Base-by-base conservation (phyloP, 2,113 vertebrate genomes). In the Antechinus stuartii region DNA sequence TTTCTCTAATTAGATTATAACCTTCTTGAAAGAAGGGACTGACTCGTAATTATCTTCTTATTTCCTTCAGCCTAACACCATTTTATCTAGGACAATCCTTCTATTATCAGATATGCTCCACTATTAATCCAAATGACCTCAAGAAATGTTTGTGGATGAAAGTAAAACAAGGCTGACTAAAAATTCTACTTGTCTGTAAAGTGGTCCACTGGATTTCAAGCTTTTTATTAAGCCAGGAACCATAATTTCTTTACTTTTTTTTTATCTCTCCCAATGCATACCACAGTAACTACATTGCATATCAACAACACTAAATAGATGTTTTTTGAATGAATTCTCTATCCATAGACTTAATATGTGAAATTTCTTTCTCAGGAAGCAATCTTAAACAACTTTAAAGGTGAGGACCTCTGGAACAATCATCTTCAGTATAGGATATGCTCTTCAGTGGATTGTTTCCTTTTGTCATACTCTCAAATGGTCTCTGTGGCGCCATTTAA, bases 361-460 rank as follows among this genome's bases (percentile, higher is more conserved):
- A 11, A 25, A 56, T 1, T 0, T 54, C 42, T 55, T 30, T 54
- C 10, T 52, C 22, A 57, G 50, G 14, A 55, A 90, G n/a, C 25
- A 91, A 92, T 61, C 57, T 92, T 92, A 93, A 1, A 91, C 50
- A 95, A 92, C 35, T 46, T 10, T 7, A 57, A 11, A 10, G 25
- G 0, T n/a, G 46, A 92, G 7, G 53, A 22, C 11, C 46, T 50
- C 24, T 54, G 42, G 46, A 92, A 2, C 42, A 53, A 91, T 6
- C 26, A 5, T 53, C 23, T 49, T 89, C 89, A 89, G 19, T 47
- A 52, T 1, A 56, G 55, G 89, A 16, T 4, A 50, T 42, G 14
- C 84, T 54, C 50, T 95, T 49, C 56, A 19, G 35, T 42, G 26
- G n/a, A 35, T 94, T n/a, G 24, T 90, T 92, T 95, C n/a, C 50